These are phyloP conservation scores for Malurus melanocephalus DNA, from an alignment of 2,113 vertebrate genomes.

Conservation along the genomic window DNA sequence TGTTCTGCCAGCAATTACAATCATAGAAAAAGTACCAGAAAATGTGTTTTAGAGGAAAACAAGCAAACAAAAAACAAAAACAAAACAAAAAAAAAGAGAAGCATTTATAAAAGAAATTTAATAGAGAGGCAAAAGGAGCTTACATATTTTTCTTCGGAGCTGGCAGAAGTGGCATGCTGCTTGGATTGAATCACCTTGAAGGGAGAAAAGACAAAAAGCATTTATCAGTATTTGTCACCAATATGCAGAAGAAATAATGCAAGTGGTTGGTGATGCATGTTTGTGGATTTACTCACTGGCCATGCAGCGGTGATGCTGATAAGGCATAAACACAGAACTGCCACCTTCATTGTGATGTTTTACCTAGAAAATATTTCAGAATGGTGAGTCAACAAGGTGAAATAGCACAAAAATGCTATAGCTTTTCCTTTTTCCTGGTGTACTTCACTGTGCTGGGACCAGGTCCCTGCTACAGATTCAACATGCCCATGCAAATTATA, in stretches of 20 bases:
- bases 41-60: background rate
- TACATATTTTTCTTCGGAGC: slow-evolving; percentile 70
- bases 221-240: background rate
- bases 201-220: background rate
- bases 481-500: background rate
- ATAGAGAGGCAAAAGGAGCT: slow-evolving; percentile 4
- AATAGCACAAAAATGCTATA: background rate
- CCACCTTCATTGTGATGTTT: slow-evolving; percentile 62
- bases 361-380: slow-evolving; percentile 56
- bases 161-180: slow-evolving; percentile 44
- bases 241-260: background rate
- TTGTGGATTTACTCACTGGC: slow-evolving; percentile 70
- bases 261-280: background rate
- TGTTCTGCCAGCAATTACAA: background rate
- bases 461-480: background rate
- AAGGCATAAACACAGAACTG: slow-evolving; percentile 68
- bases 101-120: background rate
- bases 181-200: slow-evolving; percentile 58
- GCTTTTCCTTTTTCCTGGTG: background rate
- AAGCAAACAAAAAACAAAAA: too few species aligned
- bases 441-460: background rate
- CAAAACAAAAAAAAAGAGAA: background rate
- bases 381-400: background rate
- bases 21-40: background rate
- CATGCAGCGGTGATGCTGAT: slow-evolving; percentile 57